phyloP scores from a whole-genome alignment of 1,140 invertebrate species.

The Rhynchophorus ferrugineus region DNA sequence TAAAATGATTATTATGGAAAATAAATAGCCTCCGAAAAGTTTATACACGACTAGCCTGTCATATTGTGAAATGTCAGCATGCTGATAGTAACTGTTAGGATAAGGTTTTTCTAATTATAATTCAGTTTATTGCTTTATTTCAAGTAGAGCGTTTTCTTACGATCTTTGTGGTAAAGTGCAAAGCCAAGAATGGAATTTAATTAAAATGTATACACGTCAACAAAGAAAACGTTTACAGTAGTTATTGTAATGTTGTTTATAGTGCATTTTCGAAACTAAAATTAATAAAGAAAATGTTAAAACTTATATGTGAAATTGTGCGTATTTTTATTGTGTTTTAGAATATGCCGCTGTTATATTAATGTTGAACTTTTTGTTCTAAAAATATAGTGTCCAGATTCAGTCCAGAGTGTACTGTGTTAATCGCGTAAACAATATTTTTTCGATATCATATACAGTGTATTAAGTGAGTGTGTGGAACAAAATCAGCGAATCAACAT shows the following conservation, averaged over 20 bases:
- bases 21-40: background rate
- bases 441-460: no score
- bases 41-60: background rate
- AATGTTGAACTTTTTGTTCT: background rate
- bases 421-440: background rate
- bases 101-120: background rate
- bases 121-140: background rate
- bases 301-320: no score
- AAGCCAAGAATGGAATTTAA: background rate
- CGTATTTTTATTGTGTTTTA: no score
- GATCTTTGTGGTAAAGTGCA: background rate
- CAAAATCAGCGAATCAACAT: no score
- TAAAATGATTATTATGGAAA: background rate
- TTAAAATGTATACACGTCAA: conserved; percentile 5
- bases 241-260: no score
- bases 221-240: conserved; percentile 5
- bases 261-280: no score
- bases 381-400: background rate
- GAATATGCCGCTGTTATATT: background rate
- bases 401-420: background rate
- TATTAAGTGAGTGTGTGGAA: no score
- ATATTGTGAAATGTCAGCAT: background rate
- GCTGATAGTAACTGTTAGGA: background rate
- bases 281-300: no score
- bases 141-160: background rate